These are phyloP conservation scores for Mylabris sibirica DNA, from an alignment of 2,888 invertebrate species.

Conservation along the genomic window DNA sequence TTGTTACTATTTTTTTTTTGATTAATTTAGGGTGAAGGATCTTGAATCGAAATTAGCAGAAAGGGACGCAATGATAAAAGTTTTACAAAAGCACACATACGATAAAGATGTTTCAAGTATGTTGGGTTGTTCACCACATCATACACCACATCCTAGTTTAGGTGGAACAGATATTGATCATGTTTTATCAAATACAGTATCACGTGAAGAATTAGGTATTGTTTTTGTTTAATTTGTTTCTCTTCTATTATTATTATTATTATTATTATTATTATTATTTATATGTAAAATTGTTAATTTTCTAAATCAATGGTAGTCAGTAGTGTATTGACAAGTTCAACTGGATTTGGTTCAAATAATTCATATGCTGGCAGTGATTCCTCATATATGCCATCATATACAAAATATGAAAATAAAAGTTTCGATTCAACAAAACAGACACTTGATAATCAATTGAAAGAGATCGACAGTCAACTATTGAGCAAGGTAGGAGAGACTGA, in stretches of 20 bases:
- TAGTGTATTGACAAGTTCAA: conserved; percentile 67
- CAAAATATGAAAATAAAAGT: conserved; percentile 65
- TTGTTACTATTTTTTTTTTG: conserved; percentile 17
- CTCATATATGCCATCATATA: conserved; percentile 63
- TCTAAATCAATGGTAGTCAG: conserved; percentile 59
- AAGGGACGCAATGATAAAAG: conserved; percentile 89
- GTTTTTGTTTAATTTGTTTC: conserved; percentile 11
- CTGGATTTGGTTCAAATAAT: conserved; percentile 66
- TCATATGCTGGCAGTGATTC: conserved; percentile 67
- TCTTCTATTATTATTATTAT: conserved; percentile 9
- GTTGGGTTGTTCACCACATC: conserved; percentile 62
- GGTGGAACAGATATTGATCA: conserved; percentile 63
- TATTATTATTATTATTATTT: conserved; percentile 13
- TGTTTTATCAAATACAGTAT: conserved; percentile 60
- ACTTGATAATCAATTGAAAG: conserved; percentile 81
- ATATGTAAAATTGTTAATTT: neutral
- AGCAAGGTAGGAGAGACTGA: conserved; percentile 65
- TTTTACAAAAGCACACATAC: conserved; percentile 81
- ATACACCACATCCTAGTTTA: conserved; percentile 63
- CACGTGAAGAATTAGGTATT: conserved; percentile 61
- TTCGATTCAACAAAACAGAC: conserved; percentile 80
- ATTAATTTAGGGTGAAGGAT: conserved; percentile 73
- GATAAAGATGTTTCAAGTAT: conserved; percentile 72
- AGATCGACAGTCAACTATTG: conserved; percentile 80
- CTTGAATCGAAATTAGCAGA: conserved; percentile 88